A percentile compares a stretch with the other conserved stretches of the same genome.
These are phyloP conservation scores for Sturnira hondurensis DNA, from an alignment of 2,113 vertebrate species.

Conservation along the genomic window DNA sequence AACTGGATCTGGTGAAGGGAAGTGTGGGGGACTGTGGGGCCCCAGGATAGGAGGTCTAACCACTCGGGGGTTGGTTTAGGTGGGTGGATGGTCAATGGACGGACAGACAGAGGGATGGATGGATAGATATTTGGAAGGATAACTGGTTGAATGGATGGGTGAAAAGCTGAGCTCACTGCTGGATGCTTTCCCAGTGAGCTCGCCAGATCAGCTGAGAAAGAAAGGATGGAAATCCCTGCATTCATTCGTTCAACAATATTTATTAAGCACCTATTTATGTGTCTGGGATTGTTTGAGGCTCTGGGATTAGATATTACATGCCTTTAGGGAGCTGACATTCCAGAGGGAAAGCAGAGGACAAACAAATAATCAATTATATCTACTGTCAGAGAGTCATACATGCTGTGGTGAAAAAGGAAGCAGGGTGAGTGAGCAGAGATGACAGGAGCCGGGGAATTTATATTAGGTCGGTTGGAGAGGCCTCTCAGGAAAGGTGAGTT, in stretches of 20 bases:
- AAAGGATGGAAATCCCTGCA: constrained; percentile 50
- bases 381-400: neutral
- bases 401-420: neutral
- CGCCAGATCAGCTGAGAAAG: constrained; percentile 43
- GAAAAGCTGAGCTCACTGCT: constrained; percentile 52
- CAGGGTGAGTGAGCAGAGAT: neutral
- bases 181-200: constrained; percentile 58
- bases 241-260: constrained; percentile 48
- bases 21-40: neutral
- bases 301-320: constrained; percentile 33
- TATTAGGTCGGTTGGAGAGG: neutral
- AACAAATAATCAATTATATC: neutral
- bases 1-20: neutral
- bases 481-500: neutral
- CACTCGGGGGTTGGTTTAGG: neutral
- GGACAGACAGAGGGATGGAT: neutral
- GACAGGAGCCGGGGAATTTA: neutral
- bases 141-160: neutral
- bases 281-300: neutral
- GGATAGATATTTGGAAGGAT: neutral
- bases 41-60: neutral
- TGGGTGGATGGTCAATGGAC: neutral
- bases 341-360: neutral
- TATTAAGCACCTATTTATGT: constrained; percentile 42
- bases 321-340: constrained; percentile 22